phyloP scores from a whole-genome alignment of 2,113 vertebrate genomes.

The Machaerirhynchus nigripectus region DNA sequence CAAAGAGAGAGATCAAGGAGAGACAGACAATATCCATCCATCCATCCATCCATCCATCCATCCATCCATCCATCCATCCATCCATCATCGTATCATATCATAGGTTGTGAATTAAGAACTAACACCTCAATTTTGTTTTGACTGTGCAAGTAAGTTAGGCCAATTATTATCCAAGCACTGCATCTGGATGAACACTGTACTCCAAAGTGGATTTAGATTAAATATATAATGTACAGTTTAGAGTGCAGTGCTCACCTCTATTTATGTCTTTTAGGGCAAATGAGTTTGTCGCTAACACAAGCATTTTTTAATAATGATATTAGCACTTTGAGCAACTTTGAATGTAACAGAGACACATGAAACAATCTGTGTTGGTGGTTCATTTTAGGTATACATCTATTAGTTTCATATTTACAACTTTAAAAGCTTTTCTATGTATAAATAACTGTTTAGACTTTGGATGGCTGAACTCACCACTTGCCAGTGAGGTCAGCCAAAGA shows the following conservation, averaged over 20 bases:
- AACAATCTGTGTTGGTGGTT: background rate
- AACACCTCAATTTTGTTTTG: background rate
- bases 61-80: background rate
- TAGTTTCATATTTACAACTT: background rate
- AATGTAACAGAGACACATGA: background rate
- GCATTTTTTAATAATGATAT: background rate
- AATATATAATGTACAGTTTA: background rate
- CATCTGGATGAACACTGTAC: background rate
- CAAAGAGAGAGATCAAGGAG: background rate
- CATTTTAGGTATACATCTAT: background rate
- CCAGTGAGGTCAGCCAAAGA: background rate
- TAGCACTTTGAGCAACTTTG: background rate
- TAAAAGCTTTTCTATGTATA: background rate
- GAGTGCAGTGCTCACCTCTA: background rate
- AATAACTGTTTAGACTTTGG: background rate
- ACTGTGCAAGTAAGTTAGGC: background rate
- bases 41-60: background rate
- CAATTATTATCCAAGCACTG: background rate
- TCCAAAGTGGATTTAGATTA: background rate
- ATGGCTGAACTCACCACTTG: background rate
- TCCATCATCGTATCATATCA: background rate
- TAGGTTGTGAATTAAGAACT: background rate
- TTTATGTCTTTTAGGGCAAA: background rate
- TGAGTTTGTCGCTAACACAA: background rate
- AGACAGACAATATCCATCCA: background rate